Evolutionary conservation across 2,888 invertebrate species (phyloP), one percentile per base, ranked within the genome.

Genomic region (Hetaerina titia): DNA sequence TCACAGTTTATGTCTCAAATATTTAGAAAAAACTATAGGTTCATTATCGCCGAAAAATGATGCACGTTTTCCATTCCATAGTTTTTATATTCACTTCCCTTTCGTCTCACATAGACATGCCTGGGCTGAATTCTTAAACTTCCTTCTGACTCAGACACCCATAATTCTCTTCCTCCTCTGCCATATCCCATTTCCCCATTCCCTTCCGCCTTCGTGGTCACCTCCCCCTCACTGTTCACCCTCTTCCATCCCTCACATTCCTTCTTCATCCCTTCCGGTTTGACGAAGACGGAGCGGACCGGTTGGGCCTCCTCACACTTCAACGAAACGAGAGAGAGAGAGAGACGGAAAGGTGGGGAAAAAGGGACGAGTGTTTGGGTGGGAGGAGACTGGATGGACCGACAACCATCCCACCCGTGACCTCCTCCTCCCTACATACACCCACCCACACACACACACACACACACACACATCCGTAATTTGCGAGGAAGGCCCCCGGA

Each of bases 261-360:
- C 69, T 22, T n/a, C 69, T 69, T 69, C 69, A 22, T 22, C 69
- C 69, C 69, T 8, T 64, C 69, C 69, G 22, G 9, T 22, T 22
- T 22, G 69, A 69, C 22, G n/a, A 8, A 9, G 69, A 69, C 22
- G 19, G 69, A 69, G 69, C 69, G 69, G 22, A 6, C 69, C 69
- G 69, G 22, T 69, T 22, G 4, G 22, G 0, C 69, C 69, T 22
- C 8, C 69, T 69, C 69, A 4, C n/a, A 6, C 17, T 69, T 69
- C 69, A n/a, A 31, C 19, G 31, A 63, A 19, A 63, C 15, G 94
- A 45, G 88, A 60, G 94, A 90, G 94, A 90, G 88, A 89, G 63
- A 58, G 88, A 60, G 94, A 81, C 64, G 57, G 56, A 56, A 81
- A n/a, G 74, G 88, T 45, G 87, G 88, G 56, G 92, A 94, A 88